Conservation (phyloP, 2,888 invertebrate genomes). For the Lepidocyrtoides sp. region DNA sequence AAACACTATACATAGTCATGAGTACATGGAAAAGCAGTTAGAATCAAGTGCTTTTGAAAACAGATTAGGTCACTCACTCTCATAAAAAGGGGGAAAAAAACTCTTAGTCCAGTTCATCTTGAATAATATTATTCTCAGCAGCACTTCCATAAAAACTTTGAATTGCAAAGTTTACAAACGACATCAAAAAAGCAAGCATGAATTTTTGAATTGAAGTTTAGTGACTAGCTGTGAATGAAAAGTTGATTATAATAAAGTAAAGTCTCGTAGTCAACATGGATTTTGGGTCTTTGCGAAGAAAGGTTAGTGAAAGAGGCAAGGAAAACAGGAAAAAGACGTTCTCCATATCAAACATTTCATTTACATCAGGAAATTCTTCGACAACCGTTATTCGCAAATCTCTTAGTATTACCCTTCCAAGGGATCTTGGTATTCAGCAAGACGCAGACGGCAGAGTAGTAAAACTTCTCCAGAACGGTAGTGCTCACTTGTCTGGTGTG, state of each 20-base stretch:
- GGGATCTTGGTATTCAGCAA: constrained; percentile 63
- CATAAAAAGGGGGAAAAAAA: background rate
- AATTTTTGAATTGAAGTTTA: background rate
- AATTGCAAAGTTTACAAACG: background rate
- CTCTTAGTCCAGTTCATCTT: background rate
- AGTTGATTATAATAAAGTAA: background rate
- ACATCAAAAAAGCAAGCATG: background rate
- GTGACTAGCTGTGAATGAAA: background rate
- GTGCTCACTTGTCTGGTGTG: constrained; percentile 83
- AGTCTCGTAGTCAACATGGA: constrained; percentile 75
- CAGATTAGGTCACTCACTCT: background rate
- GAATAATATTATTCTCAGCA: background rate
- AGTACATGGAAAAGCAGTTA: background rate
- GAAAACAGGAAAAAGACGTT: constrained; percentile 80
- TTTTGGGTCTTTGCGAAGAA: constrained; percentile 81
- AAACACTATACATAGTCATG: background rate
- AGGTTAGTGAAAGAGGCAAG: constrained; percentile 64
- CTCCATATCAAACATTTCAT: constrained; percentile 85
- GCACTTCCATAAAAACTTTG: background rate
- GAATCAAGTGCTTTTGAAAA: constrained; percentile 12
- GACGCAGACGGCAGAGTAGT: constrained; percentile 76
- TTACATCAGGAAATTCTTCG: constrained; percentile 80
- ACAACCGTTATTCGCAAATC: constrained; percentile 80
- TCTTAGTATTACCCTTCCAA: constrained; percentile 70
- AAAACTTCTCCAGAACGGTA: constrained; percentile 78